Evolutionary conservation across 1,140 invertebrate genomes (phyloP).

Genomic region (Trissolcus basalis): DNA sequence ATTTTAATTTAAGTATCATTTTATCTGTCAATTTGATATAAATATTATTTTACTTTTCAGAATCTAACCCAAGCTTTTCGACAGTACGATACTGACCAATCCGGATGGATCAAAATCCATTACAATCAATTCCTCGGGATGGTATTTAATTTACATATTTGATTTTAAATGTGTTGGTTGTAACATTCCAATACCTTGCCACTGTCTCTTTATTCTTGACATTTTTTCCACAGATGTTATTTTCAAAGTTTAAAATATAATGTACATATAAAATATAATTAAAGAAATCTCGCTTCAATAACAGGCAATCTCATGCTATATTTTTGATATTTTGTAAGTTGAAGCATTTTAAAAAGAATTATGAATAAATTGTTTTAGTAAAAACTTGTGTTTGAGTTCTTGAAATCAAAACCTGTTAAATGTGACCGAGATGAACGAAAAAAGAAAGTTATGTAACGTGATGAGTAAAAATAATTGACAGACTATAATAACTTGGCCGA

Average conservation of each 20-base stretch:
- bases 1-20: neutral
- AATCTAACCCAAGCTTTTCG: constrained; percentile 92
- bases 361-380: neutral
- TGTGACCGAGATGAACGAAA: neutral
- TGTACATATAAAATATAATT: neutral
- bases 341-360: neutral
- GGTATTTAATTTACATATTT: constrained; percentile 94
- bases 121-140: constrained; percentile 98
- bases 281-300: neutral
- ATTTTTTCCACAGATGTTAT: too few relatives aligned
- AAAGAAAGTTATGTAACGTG: neutral
- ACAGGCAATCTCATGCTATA: neutral
- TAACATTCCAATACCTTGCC: too few relatives aligned
- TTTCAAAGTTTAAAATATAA: too few relatives aligned
- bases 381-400: neutral
- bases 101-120: constrained; percentile 95
- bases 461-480: neutral
- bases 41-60: constrained; percentile 78
- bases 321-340: neutral
- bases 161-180: constrained; percentile 49
- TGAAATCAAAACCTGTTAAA: neutral
- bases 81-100: constrained; percentile 92
- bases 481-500: neutral
- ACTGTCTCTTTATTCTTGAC: too few relatives aligned
- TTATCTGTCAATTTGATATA: neutral